These are phyloP conservation scores for Parazoanthus swiftii DNA, from an alignment of 92 coral and sea anemone species.

Conservation along the genomic window DNA sequence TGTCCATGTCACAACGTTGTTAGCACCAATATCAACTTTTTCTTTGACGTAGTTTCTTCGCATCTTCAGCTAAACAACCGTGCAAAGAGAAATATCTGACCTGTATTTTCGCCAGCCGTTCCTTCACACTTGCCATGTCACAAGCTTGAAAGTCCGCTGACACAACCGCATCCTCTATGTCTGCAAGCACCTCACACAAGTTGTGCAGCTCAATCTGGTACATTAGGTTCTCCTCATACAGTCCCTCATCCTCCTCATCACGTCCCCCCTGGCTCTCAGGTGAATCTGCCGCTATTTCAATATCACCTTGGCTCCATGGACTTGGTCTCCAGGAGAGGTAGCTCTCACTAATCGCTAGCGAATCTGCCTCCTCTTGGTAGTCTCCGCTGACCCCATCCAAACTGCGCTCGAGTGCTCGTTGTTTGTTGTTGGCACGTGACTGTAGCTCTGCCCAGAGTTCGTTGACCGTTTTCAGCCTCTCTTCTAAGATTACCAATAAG, in stretches of 20 bases:
- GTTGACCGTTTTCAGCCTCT: conserved; percentile 83
- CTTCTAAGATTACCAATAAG: conserved; percentile 84
- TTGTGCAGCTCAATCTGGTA: conserved; percentile 87
- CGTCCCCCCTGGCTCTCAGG: conserved; percentile 39
- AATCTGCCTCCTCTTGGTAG: conserved; percentile 38
- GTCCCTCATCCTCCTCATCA: conserved; percentile 56
- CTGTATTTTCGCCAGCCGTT: conserved; percentile 78
- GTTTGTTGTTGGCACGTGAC: conserved; percentile 74
- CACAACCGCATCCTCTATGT: conserved; percentile 80
- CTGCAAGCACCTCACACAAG: conserved; percentile 88
- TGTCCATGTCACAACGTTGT: too few relatives aligned
- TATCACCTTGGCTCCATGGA: conserved; percentile 26
- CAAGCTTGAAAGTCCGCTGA: conserved; percentile 66
- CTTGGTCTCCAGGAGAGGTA: conserved; percentile 81
- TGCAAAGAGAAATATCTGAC: conserved; percentile 41
- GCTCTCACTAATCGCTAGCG: conserved; percentile 77
- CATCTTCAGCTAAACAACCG: background rate
- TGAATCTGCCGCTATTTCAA: conserved; percentile 4
- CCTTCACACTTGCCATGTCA: conserved; percentile 65
- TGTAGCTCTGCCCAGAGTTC: conserved; percentile 90
- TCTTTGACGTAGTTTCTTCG: background rate
- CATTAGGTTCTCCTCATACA: conserved; percentile 77
- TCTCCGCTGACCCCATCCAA: conserved; percentile 54
- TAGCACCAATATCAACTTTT: background rate
- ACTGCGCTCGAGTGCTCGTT: conserved; percentile 75